phyloP scores from a whole-genome alignment of 2,888 invertebrate species.

The Parascotia fuliginaria region DNA sequence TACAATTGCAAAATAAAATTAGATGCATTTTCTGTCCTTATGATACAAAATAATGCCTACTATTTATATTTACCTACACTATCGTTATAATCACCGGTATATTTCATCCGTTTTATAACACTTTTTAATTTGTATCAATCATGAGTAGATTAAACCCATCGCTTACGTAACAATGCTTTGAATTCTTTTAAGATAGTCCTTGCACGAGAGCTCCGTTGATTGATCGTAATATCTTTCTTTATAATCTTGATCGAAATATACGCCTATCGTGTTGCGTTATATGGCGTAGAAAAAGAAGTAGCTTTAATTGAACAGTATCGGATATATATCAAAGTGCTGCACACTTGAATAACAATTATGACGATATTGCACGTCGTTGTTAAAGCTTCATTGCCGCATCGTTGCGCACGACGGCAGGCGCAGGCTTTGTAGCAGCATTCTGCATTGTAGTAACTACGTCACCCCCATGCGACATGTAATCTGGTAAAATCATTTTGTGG shows the following conservation, averaged over 20 bases:
- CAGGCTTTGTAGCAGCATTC: no score
- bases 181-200: constrained; percentile 25
- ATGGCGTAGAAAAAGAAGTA: constrained; percentile 10
- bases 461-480: not conserved
- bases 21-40: no score
- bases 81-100: constrained; percentile 16
- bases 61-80: constrained; percentile 9
- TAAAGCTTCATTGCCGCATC: no score
- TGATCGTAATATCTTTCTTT: constrained; percentile 20
- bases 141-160: constrained; percentile 12
- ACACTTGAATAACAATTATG: not conserved
- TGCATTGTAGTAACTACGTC: no score
- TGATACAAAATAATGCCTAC: no score
- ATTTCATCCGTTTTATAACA: not conserved
- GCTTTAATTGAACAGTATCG: constrained; percentile 18
- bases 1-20: no score
- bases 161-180: constrained; percentile 30
- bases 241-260: constrained; percentile 10
- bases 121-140: constrained; percentile 21
- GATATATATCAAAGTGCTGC: constrained; percentile 23
- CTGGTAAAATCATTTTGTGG: not conserved
- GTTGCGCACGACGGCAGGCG: no score
- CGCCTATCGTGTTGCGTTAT: constrained; percentile 1
- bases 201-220: constrained; percentile 17
- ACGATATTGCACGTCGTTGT: not conserved